A percentile compares a stretch with the other conserved stretches of the same genome.
Conservation (phyloP, 1,140 invertebrate genomes). For the Holcopasites calliopsidis region DNA sequence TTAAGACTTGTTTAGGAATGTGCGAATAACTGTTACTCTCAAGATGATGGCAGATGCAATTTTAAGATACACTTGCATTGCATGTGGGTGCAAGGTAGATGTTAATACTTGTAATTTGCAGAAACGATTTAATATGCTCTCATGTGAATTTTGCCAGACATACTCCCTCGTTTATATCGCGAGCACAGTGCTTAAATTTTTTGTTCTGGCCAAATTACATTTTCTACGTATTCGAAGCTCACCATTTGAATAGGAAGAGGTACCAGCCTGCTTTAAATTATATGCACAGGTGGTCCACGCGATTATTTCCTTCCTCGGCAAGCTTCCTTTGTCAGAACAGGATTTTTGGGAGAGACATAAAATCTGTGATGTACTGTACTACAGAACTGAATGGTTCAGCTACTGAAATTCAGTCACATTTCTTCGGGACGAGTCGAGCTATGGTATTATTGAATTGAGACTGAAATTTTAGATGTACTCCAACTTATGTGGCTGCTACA, state of each 20-base stretch:
- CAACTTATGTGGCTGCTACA: no score
- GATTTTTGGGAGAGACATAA: neutral
- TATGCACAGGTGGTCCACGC: no score
- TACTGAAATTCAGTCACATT: neutral
- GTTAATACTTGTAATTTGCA: no score
- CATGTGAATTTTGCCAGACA: no score
- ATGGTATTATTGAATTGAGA: neutral
- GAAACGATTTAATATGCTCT: no score
- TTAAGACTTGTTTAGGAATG: neutral
- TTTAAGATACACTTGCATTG: neutral
- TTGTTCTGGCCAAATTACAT: no score
- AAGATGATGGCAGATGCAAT: neutral
- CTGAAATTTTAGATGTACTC: neutral
- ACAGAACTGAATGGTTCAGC: slow-evolving; percentile 1
- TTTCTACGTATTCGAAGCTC: no score
- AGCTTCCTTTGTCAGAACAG: neutral
- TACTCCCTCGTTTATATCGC: no score
- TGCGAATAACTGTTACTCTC: neutral
- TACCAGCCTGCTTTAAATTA: no score
- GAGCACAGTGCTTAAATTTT: no score
- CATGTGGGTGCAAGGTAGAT: neutral
- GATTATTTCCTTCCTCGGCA: no score
- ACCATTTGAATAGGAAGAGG: no score
- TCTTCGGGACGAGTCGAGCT: neutral
- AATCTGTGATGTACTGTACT: slow-evolving; percentile 8